These are phyloP conservation scores for Clanis bilineata DNA, from an alignment of 2,888 invertebrate species.

Conservation along the genomic window DNA sequence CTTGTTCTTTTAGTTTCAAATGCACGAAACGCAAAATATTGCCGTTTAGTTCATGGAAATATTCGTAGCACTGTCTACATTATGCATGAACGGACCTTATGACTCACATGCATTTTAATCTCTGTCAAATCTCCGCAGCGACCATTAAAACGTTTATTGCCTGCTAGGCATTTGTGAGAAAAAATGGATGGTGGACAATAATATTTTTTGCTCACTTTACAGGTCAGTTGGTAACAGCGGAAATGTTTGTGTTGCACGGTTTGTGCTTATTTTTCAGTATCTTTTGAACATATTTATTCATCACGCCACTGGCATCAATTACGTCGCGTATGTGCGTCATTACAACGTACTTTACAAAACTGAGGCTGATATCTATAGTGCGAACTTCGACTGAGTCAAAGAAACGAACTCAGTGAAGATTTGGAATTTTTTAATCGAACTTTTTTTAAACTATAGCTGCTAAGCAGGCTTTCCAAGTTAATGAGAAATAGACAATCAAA, in stretches of 20 bases:
- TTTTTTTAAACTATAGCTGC: too few species aligned
- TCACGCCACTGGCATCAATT: slow-evolving; percentile 17
- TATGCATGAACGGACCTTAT: slow-evolving; percentile 27
- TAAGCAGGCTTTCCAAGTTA: too few species aligned
- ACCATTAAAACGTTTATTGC: slow-evolving; percentile 32
- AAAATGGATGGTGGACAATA: slow-evolving; percentile 28
- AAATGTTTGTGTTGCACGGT: neutral
- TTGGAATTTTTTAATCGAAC: too few species aligned
- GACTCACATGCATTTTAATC: slow-evolving; percentile 34
- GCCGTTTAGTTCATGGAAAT: slow-evolving; percentile 24
- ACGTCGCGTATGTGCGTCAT: slow-evolving; percentile 4
- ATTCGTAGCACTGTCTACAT: slow-evolving; percentile 19
- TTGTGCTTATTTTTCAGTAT: neutral
- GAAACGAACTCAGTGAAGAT: too few species aligned
- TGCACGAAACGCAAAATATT: slow-evolving; percentile 18
- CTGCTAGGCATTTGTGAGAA: slow-evolving; percentile 28
- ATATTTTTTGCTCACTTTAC: slow-evolving; percentile 9
- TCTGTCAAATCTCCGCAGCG: slow-evolving; percentile 30
- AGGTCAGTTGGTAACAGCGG: neutral
- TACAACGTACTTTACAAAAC: neutral
- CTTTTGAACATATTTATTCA: neutral
- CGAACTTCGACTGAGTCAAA: too few species aligned
- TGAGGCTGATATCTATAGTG: too few species aligned
- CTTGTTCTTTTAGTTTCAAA: slow-evolving; percentile 13
- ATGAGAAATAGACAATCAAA: too few species aligned